Evolutionary conservation across 2,888 invertebrate genomes (phyloP), one percentile per base, ranked within the genome.

Genomic region (Epistrophe grossulariae): DNA sequence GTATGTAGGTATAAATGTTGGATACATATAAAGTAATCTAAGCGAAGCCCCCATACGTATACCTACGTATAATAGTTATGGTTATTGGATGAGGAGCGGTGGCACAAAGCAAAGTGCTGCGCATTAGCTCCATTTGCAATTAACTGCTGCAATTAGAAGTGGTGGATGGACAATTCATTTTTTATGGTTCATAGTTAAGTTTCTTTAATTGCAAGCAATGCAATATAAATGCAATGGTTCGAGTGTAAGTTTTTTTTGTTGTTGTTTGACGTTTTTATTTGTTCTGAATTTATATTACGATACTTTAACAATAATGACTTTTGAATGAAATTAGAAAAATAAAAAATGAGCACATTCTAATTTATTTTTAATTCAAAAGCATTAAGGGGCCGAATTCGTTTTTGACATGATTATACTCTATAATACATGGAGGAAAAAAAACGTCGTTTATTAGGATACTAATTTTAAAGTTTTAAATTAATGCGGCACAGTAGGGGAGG

Each of bases 21-120:
- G n/a, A 24, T 24, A 24, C 38, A 10, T 35, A 40, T 17, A 57
- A 62, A 43, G 48, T 19, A 64, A 45, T 48, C 79, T 77, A 73
- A 80, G 72, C 3, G 24, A 24, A 24, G 24, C 24, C 24, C 72
- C 40, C 13, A 50, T n/a, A n/a, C n/a, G n/a, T n/a, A n/a, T n/a
- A n/a, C n/a, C n/a, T n/a, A 17, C 59, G 84, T 84, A n/a, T n/a
- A 77, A 84, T 80, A 73, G 84, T 84, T 77, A 84, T 77, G 81
- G 80, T 77, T 77, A 84, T 84, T 76, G 76, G 80, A 68, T 68
- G 59, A 19, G 60, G 9, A n/a, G 9, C 17, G 35, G n/a, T 60
- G 38, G 45, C 4, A 24, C 1, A 24, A 24, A 24, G 24, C 24
- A 24, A 50, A 70, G 64, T 64, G 35, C 59, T 57, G 40, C 60